A percentile compares a stretch with the other conserved stretches of the same genome.
phyloP scores from a whole-genome alignment of 1,140 invertebrate genomes.

The Doryteuthis pealeii region DNA sequence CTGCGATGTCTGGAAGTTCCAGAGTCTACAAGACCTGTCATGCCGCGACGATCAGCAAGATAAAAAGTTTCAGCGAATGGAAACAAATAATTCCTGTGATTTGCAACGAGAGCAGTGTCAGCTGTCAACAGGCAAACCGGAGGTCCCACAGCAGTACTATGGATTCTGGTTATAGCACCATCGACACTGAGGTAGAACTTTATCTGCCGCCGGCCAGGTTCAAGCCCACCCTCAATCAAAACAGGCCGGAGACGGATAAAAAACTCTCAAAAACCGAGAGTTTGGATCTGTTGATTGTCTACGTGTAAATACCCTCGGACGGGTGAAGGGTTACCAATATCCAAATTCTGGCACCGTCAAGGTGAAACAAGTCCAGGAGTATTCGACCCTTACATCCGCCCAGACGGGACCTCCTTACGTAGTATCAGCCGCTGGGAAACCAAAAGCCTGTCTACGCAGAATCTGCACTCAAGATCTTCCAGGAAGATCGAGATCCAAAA shows the following conservation, averaged over 20 bases:
- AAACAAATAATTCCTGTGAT: background rate
- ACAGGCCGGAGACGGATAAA: background rate
- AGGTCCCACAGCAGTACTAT: constrained; percentile 8
- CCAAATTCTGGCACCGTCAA: background rate
- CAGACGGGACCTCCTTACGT: background rate
- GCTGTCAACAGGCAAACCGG: background rate
- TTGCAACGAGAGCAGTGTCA: background rate
- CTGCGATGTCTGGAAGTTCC: constrained; percentile 3
- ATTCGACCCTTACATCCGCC: background rate
- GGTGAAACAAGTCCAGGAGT: background rate
- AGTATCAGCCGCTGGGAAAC: background rate
- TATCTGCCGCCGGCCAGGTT: background rate
- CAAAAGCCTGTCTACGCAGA: background rate
- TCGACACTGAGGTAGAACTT: constrained; percentile 1
- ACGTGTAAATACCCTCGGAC: background rate
- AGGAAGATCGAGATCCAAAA: background rate
- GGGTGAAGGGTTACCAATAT: background rate
- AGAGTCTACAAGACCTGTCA: constrained; percentile 1
- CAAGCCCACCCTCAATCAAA: background rate
- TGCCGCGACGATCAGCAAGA: background rate
- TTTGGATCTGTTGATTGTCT: constrained; percentile 6
- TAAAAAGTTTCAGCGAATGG: background rate
- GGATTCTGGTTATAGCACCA: constrained; percentile 11
- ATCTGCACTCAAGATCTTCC: background rate
- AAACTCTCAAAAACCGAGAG: background rate